Evolutionary conservation across 2,113 vertebrate genomes (phyloP), one percentile per base, ranked within the genome.

Genomic region (Gadus chalcogrammus): DNA sequence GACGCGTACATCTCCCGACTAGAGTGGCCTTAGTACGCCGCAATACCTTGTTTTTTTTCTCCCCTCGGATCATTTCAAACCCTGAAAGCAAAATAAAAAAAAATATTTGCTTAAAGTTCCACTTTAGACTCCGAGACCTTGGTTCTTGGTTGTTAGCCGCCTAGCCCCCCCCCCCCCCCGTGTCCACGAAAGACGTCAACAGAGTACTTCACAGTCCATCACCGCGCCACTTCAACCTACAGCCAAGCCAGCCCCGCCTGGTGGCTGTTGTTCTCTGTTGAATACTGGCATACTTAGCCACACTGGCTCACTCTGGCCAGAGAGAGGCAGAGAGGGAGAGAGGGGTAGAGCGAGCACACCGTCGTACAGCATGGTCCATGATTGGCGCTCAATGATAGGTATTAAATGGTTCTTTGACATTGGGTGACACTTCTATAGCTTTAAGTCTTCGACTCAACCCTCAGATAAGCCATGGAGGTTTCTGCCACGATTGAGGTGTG

Each of bases 131-230:
- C 31, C 31, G 4, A 35, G 31, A 4, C 31, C 31, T 35, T 4
- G 31, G 31, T 35, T 35, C 31, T 35, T 7, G 31, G 31, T 35
- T 35, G 31, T 35, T 35, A 35, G 4, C 4, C 31, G 4, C 24
- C 24, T 35, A 35, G 4, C 4, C 31, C 31, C 24, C 24, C 24
- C 24, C 24, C 24, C 24, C 24, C 24, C 24, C 31, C 4, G 73
- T 80, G 31, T 68, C 22, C n/a, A 35, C 70, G 72, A 61, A 56
- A 72, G 65, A 61, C 67, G 72, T 63, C 60, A 74, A 53, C 76
- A 53, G 15, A 71, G 75, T 72, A 78, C 82, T 83, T 85, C 72
- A 82, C 64, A 78, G 66, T 79, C 65, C 70, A 82, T 81, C 78
- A 80, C 61, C 72, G 77, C 15, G 76, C 61, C 67, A 70, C 79